A percentile compares a stretch with the other conserved stretches of the same genome.
Conservation (phyloP, 2,888 invertebrate species). For the Eucera pruinosa region DNA sequence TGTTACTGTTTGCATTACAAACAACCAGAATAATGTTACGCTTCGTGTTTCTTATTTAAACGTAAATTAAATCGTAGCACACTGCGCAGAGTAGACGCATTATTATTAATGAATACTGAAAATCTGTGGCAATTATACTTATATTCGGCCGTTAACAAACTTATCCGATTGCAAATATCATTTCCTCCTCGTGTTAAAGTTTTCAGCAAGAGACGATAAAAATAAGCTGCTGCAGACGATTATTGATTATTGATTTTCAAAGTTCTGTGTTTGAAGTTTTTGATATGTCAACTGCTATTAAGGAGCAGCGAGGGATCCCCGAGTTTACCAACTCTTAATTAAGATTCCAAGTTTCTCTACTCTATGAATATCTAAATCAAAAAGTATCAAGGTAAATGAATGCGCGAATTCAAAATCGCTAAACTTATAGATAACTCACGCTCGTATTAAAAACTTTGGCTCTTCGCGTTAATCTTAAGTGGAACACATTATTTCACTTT, state of each 20-base stretch:
- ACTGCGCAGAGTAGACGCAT: too few relatives aligned
- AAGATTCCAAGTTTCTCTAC: constrained; percentile 7
- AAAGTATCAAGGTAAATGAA: constrained; percentile 18
- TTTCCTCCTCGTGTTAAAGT: too few relatives aligned
- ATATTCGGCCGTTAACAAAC: not conserved
- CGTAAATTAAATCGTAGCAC: not conserved
- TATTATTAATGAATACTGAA: not conserved
- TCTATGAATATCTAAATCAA: not conserved
- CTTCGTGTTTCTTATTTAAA: not conserved
- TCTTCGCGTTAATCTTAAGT: too few relatives aligned
- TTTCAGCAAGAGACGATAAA: too few relatives aligned
- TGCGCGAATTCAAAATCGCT: not conserved
- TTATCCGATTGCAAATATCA: not conserved
- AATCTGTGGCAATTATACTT: not conserved
- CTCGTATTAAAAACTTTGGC: too few relatives aligned
- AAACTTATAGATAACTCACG: too few relatives aligned
- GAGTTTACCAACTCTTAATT: constrained; percentile 27
- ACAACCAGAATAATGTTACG: not conserved
- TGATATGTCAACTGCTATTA: constrained; percentile 27
- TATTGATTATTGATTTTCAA: constrained; percentile 15
- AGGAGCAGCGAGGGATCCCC: not conserved
- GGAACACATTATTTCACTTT: too few relatives aligned
- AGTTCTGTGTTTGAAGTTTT: not conserved
- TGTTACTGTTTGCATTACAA: not conserved
- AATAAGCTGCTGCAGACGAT: not conserved